phyloP scores from a whole-genome alignment of 2,797 vertebrate genomes.

The Erpetoichthys calabaricus region DNA sequence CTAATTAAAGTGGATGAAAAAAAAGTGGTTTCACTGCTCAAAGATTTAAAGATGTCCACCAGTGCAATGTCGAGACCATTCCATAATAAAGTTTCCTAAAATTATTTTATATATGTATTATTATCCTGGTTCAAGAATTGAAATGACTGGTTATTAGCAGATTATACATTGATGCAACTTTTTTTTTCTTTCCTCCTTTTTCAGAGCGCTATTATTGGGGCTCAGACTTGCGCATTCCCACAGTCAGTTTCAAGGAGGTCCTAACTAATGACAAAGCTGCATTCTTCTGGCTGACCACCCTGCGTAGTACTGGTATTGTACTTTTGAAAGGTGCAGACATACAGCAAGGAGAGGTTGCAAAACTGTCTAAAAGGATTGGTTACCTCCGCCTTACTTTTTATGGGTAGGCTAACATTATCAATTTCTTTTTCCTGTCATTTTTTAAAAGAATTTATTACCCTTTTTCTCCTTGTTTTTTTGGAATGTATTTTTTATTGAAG shows the following conservation, averaged over 20 bases:
- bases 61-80: too few relatives aligned
- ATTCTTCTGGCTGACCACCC: slow-evolving; percentile 64
- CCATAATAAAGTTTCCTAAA: too few relatives aligned
- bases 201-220: slow-evolving; percentile 71
- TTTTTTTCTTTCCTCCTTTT: slow-evolving; percentile 7
- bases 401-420: slow-evolving; percentile 50
- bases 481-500: too few relatives aligned
- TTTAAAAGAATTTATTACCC: not conserved
- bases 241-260: slow-evolving; percentile 65
- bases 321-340: slow-evolving; percentile 65
- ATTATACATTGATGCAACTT: too few relatives aligned
- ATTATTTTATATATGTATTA: too few relatives aligned
- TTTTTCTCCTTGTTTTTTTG: not conserved
- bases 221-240: slow-evolving; percentile 60
- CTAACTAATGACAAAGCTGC: slow-evolving; percentile 57
- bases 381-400: slow-evolving; percentile 86
- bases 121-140: too few relatives aligned
- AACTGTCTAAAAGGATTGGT: slow-evolving; percentile 74
- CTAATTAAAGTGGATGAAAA: too few relatives aligned
- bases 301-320: slow-evolving; percentile 71
- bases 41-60: too few relatives aligned
- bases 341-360: slow-evolving; percentile 60
- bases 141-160: too few relatives aligned
- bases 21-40: too few relatives aligned
- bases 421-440: slow-evolving; percentile 4